phyloP scores from a whole-genome alignment of 92 coral and sea anemone genomes.

The Galaxea fascicularis region DNA sequence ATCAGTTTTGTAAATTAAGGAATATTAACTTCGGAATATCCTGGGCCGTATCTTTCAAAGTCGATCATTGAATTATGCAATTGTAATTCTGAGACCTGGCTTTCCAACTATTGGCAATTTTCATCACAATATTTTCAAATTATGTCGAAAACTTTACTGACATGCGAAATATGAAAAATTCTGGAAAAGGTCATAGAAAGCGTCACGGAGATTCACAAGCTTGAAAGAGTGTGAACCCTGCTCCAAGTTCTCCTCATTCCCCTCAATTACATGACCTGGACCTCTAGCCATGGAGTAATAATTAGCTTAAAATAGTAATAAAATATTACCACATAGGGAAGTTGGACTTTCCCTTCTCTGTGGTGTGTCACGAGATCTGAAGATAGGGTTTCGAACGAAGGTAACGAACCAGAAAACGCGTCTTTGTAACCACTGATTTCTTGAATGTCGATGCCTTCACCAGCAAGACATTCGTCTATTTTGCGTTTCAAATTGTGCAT shows the following conservation, averaged over 20 bases:
- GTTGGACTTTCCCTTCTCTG: not conserved
- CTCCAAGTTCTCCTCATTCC: not conserved
- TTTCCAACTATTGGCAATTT: too few relatives aligned
- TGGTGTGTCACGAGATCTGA: not conserved
- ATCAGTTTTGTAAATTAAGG: not conserved
- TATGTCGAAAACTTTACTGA: too few relatives aligned
- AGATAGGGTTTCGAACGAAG: not conserved
- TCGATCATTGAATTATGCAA: too few relatives aligned
- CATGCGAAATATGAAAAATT: too few relatives aligned
- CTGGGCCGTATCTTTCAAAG: too few relatives aligned
- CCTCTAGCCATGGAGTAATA: not conserved
- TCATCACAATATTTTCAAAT: too few relatives aligned
- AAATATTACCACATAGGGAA: slow-evolving; percentile 22
- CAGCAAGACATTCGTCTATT: not conserved
- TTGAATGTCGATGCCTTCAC: slow-evolving; percentile 2
- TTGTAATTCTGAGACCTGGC: too few relatives aligned
- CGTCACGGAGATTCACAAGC: too few relatives aligned
- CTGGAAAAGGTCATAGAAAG: too few relatives aligned
- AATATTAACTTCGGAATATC: too few relatives aligned
- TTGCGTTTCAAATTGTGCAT: not conserved
- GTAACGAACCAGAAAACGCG: not conserved
- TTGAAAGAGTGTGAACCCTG: too few relatives aligned
- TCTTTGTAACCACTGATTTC: slow-evolving; percentile 14
- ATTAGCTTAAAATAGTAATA: not conserved
- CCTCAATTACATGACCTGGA: not conserved